A percentile compares a stretch with the other conserved stretches of the same genome.
Evolutionary conservation across 2,113 vertebrate genomes (phyloP).

Genomic region (Sminthopsis crassicaudata): DNA sequence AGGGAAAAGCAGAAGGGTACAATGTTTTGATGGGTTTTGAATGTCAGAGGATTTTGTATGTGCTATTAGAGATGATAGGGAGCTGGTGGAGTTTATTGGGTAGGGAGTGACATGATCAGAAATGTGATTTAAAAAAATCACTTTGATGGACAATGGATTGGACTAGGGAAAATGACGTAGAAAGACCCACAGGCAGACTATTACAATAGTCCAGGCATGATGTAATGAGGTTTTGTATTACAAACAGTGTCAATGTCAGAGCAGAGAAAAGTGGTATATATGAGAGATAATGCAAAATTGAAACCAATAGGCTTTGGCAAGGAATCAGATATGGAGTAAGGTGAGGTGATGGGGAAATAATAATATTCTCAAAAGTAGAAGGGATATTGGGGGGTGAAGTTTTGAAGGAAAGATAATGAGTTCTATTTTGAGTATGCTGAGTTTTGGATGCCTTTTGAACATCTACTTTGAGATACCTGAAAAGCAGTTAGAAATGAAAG

Average conservation of each 20-base stretch:
- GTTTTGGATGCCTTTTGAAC: not conserved
- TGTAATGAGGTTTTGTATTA: not conserved
- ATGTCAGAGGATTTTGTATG: not conserved
- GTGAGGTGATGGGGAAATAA: not conserved
- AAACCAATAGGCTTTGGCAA: not conserved
- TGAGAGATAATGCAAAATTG: not conserved
- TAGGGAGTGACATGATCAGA: not conserved
- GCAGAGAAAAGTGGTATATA: no score
- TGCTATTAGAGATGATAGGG: not conserved
- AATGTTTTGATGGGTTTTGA: not conserved
- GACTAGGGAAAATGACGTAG: not conserved
- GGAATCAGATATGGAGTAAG: not conserved
- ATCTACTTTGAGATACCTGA: not conserved
- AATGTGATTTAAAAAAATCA: not conserved
- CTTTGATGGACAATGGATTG: not conserved
- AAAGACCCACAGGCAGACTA: not conserved
- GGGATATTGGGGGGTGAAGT: not conserved
- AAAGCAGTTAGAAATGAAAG: not conserved
- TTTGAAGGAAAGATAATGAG: not conserved
- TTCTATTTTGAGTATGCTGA: not conserved
- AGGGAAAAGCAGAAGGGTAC: no score
- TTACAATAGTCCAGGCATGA: not conserved
- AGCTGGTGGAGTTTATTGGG: no score
- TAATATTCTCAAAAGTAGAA: not conserved
- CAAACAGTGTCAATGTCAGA: not conserved